A percentile compares a stretch with the other conserved stretches of the same genome.
Conservation (phyloP, 2,888 invertebrate genomes). For the Pharmacophagus antenor region DNA sequence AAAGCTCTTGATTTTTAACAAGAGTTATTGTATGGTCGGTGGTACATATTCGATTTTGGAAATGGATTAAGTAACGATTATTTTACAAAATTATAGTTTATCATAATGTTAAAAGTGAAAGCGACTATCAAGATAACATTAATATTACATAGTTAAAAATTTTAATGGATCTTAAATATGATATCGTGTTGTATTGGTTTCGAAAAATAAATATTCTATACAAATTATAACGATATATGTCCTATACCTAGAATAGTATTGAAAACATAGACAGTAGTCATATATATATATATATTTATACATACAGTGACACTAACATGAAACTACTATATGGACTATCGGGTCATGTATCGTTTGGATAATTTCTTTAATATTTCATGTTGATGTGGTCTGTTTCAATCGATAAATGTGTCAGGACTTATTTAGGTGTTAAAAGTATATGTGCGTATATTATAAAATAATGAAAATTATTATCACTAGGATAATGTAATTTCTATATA, state of each 20-base stretch:
- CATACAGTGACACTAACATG: background rate
- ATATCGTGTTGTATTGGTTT: conserved; percentile 10
- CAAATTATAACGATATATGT: conserved; percentile 1
- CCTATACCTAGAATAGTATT: conserved; percentile 4
- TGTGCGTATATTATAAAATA: background rate
- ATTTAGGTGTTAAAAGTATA: conserved; percentile 8
- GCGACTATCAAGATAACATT: conserved; percentile 1
- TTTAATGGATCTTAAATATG: conserved; percentile 16
- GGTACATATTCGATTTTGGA: background rate
- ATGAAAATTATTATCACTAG: conserved; percentile 18
- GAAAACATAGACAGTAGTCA: background rate
- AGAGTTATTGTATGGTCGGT: background rate
- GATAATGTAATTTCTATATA: conserved; percentile 14
- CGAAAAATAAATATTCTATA: conserved; percentile 4
- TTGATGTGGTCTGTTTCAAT: background rate
- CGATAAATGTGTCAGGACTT: conserved; percentile 13
- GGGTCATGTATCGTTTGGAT: background rate
- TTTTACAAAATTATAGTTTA: background rate
- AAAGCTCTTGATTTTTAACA: background rate
- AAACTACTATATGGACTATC: background rate
- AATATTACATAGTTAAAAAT: conserved; percentile 16
- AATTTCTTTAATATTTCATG: background rate
- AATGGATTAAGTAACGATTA: background rate
- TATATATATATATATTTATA: background rate
- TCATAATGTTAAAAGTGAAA: background rate